Evolutionary conservation across 1,140 invertebrate species (phyloP).

Genomic region (Philaenus spumarius): DNA sequence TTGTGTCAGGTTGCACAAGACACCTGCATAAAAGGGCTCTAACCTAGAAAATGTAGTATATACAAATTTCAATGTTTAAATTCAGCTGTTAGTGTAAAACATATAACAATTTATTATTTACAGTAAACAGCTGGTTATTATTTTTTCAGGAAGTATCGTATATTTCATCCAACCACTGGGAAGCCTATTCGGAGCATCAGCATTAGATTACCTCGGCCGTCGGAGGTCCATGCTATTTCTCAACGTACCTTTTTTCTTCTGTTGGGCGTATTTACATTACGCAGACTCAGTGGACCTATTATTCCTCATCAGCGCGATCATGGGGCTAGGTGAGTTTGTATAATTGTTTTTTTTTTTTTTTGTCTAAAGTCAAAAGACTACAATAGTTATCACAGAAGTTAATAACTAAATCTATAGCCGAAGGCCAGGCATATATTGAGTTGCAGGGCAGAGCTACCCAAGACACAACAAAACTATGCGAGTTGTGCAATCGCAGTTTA

Average conservation of each 20-base stretch:
- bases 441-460: too few relatives aligned
- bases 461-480: too few relatives aligned
- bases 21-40: too few relatives aligned
- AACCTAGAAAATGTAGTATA: too few relatives aligned
- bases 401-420: too few relatives aligned
- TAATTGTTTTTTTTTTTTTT: too few relatives aligned
- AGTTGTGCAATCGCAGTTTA: too few relatives aligned
- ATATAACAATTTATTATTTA: background rate
- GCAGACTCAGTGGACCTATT: slow-evolving; percentile 22
- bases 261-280: slow-evolving; percentile 30
- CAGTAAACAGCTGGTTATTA: too few relatives aligned
- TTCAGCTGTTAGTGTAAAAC: background rate
- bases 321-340: slow-evolving; percentile 32
- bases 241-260: slow-evolving; percentile 27
- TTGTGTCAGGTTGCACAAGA: too few relatives aligned
- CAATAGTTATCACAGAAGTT: too few relatives aligned
- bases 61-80: background rate
- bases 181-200: slow-evolving; percentile 24
- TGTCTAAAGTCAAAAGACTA: too few relatives aligned
- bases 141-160: slow-evolving; percentile 30
- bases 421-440: too few relatives aligned
- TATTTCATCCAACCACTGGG: slow-evolving; percentile 32
- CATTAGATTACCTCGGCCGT: slow-evolving; percentile 24
- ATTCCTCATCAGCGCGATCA: slow-evolving; percentile 25
- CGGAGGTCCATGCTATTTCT: slow-evolving; percentile 30